Base-by-base conservation (phyloP, 2,113 vertebrate genomes). In the Motacilla tschutschensis region DNA sequence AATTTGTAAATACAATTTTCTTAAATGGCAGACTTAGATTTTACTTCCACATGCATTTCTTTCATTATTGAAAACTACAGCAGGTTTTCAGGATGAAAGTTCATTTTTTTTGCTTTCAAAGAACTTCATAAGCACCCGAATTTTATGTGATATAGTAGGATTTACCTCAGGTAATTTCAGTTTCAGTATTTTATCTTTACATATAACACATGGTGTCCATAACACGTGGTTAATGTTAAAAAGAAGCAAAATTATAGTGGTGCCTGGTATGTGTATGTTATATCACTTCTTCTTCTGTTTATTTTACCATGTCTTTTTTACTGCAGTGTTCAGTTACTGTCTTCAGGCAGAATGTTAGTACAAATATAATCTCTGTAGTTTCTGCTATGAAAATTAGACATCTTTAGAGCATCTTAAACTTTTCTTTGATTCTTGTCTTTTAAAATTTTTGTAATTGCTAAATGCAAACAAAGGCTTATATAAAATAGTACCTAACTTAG, bases 171-270 rank as follows among this genome's bases (percentile, higher is more conserved):
- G 90, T 92, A 88, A 93, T 95, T 96, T 92, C 29, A 78, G 70
- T 94, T 93, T 95, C 69, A 85, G 74, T 94, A 78, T 88, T 92
- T 92, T 85, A 94, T 91, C 90, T 94, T 93, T 90, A 89, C 44
- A 91, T 85, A 62, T 81, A 87, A 95, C 94, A 90, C 36, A 80
- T 29, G 20, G 14, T 59, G 33, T 40, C 17, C 46, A 46, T 58
- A 79, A 65, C 3, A 4, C 38, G 31, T 16, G 13, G 79, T 88
- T 95, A 87, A 85, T 89, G 89, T 89, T 93, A 93, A 94, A 91
- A 79, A 94, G 79, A 93, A 94, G 76, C 51, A 85, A 93, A 94
- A 93, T 67, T 82, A 35, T 48, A 75, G 59, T 63, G 77, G 65
- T 95, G 83, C 66, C 67, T 87, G 81, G 69, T 76, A 80, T 94